Conservation (phyloP, 2,888 invertebrate genomes). For the Galeopsomyia nigrocyanea region DNA sequence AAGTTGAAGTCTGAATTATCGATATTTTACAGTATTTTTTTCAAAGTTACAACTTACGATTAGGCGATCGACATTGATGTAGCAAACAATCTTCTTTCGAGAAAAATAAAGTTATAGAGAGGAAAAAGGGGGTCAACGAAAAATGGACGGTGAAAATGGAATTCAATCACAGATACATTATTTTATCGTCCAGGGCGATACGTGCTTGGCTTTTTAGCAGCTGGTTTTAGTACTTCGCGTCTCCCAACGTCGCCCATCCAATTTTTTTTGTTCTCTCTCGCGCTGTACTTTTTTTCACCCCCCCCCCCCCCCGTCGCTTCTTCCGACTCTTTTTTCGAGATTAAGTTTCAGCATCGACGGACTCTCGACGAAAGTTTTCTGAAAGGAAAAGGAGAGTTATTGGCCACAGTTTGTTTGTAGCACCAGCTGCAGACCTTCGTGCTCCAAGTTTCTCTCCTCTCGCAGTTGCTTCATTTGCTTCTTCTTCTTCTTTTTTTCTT, state of each 20-base stretch:
- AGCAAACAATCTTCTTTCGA: no score
- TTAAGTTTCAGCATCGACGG: background rate
- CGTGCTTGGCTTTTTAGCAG: conserved; percentile 33
- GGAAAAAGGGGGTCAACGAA: background rate
- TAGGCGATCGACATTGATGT: no score
- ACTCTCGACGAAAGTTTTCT: background rate
- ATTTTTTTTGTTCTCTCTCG: background rate
- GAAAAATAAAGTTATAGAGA: no score
- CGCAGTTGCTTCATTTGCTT: no score
- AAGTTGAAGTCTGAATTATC: no score
- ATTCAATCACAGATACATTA: conserved; percentile 52
- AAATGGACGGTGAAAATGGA: conserved; percentile 44
- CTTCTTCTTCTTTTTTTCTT: no score
- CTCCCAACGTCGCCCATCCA: background rate
- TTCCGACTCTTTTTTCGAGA: background rate
- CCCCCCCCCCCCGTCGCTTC: no score
- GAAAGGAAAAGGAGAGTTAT: background rate
- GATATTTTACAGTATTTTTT: no score
- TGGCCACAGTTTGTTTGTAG: no score
- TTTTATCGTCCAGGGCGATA: conserved; percentile 48
- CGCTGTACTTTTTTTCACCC: background rate
- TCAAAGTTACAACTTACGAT: no score
- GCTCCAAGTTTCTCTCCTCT: no score
- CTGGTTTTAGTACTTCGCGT: background rate
- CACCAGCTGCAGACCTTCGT: no score